Percentiles rank a stretch among this genome's conserved stretches.
These are phyloP conservation scores for Hyaena hyaena DNA, from an alignment of 2,113 vertebrate genomes.

Conservation along the genomic window DNA sequence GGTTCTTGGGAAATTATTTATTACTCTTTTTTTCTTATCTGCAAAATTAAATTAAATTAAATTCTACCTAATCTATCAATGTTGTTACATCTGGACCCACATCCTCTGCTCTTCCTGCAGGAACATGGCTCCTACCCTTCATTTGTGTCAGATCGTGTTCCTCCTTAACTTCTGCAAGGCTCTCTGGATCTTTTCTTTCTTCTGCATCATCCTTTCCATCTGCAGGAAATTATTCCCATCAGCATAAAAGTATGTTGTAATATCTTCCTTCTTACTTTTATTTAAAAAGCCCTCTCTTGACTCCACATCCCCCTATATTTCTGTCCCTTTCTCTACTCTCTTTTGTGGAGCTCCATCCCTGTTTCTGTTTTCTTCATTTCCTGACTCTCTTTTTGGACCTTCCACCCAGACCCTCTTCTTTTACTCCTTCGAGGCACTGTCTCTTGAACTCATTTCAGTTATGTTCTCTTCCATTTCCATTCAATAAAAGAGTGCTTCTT, in stretches of 20 bases:
- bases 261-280: not conserved
- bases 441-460: not conserved
- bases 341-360: too few relatives aligned
- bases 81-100: not conserved
- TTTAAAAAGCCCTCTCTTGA: not conserved
- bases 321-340: not conserved
- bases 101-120: not conserved
- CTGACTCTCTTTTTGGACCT: not conserved
- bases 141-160: not conserved
- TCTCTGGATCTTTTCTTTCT: not conserved
- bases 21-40: not conserved
- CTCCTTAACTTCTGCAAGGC: not conserved
- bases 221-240: too few relatives aligned
- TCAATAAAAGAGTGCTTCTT: not conserved
- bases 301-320: accelerated
- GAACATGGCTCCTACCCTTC: accelerated
- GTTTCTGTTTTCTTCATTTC: not conserved
- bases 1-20: not conserved
- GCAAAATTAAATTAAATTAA: constrained; percentile 53
- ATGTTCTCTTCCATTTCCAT: not conserved
- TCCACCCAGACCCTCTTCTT: not conserved
- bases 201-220: not conserved
- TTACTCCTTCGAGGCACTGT: not conserved
- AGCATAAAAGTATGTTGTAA: not conserved
- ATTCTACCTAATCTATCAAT: not conserved